A percentile compares a stretch with the other conserved stretches of the same genome.
phyloP scores from a whole-genome alignment of 1,140 invertebrate species.

The Phortica variegata region DNA sequence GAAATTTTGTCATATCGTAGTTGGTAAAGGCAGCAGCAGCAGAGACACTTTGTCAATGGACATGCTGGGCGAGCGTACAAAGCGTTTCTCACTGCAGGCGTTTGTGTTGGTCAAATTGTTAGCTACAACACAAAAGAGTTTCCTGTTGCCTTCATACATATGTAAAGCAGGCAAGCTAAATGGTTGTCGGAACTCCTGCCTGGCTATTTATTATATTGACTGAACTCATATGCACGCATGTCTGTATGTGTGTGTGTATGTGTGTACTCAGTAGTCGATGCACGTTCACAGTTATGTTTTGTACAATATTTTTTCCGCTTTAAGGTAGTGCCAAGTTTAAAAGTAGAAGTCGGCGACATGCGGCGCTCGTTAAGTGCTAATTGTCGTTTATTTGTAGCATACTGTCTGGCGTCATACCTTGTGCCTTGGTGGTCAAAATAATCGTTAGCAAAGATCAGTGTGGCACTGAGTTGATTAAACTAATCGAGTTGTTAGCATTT shows the following conservation, averaged over 20 bases:
- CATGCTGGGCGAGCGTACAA: neutral
- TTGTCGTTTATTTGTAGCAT: constrained; percentile 36
- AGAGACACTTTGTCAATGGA: constrained; percentile 17
- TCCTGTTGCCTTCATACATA: constrained; percentile 7
- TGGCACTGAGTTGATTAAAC: no score
- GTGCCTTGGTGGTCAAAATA: no score
- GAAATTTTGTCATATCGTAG: constrained; percentile 38
- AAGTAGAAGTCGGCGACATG: constrained; percentile 26
- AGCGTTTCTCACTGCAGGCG: constrained; percentile 1
- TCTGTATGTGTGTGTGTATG: neutral
- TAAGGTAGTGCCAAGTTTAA: neutral
- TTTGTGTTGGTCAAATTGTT: constrained; percentile 16
- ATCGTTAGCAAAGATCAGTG: no score
- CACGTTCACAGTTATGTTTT: constrained; percentile 35
- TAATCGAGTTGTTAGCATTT: no score
- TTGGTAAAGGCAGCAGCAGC: no score
- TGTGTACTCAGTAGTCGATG: constrained; percentile 10
- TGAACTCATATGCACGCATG: no score
- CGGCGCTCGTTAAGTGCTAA: constrained; percentile 45
- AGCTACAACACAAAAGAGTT: constrained; percentile 34
- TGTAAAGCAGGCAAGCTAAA: no score
- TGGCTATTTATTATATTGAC: no score
- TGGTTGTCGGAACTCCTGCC: no score
- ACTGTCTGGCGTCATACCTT: constrained; percentile 29
- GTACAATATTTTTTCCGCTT: no score